Percentiles rank a stretch among this genome's conserved stretches.
These are phyloP conservation scores for Microcebus ravelobensis DNA, from an alignment of 2,113 vertebrate genomes.

Conservation along the genomic window DNA sequence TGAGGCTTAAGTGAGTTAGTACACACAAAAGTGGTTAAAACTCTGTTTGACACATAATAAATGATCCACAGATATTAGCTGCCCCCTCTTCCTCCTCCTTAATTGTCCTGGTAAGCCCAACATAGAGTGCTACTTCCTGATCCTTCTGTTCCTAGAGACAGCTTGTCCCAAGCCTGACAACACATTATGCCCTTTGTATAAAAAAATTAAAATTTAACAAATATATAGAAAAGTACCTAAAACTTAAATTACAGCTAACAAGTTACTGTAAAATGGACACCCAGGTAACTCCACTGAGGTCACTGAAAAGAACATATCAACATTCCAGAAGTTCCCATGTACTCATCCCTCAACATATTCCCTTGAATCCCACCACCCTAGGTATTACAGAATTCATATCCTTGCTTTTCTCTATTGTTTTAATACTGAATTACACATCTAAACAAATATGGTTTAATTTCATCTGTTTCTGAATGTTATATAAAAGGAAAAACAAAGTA, in stretches of 20 bases:
- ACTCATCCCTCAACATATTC: neutral
- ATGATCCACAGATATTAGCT: neutral
- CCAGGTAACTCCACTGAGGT: neutral
- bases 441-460: conserved; percentile 8
- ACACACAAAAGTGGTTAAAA: neutral
- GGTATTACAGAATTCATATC: neutral
- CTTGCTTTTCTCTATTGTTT: neutral
- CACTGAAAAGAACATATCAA: neutral
- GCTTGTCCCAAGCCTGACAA: neutral
- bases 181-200: neutral
- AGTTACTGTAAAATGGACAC: neutral
- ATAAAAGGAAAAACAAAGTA: neutral
- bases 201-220: neutral
- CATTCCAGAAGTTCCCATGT: neutral
- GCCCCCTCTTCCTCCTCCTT: neutral
- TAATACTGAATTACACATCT: neutral
- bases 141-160: neutral
- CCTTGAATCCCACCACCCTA: neutral
- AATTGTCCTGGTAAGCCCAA: neutral
- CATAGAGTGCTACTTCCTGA: neutral
- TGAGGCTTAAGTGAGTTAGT: neutral
- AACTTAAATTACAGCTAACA: neutral
- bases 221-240: neutral
- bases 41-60: neutral
- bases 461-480: neutral